Evolutionary conservation across 2,888 invertebrate genomes (phyloP).

Genomic region (Ophion ventricosus): DNA sequence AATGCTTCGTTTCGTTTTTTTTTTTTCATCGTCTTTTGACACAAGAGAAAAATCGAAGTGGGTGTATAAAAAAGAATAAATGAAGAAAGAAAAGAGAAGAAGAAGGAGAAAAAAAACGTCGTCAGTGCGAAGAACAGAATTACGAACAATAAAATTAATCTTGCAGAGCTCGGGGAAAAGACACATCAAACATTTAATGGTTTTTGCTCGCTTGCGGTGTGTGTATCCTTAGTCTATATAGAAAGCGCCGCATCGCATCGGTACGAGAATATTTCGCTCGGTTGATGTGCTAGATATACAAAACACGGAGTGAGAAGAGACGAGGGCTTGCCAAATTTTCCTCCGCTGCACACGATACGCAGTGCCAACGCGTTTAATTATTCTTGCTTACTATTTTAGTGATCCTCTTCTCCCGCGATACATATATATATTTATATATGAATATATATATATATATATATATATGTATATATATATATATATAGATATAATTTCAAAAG

Average conservation of each 20-base stretch:
- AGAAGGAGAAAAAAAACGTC: neutral
- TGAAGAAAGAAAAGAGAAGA: neutral
- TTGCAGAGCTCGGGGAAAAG: conserved; percentile 54
- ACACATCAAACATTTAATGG: conserved; percentile 61
- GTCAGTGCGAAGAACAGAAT: conserved; percentile 31
- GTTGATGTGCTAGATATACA: conserved; percentile 33
- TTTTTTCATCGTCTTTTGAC: neutral
- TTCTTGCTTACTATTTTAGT: conserved; percentile 72
- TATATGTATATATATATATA: neutral
- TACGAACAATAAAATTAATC: conserved; percentile 62
- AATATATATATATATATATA: neutral
- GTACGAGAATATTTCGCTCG: conserved; percentile 59
- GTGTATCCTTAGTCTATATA: no score
- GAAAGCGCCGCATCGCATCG: conserved; percentile 1
- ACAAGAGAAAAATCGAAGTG: conserved; percentile 24
- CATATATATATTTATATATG: neutral
- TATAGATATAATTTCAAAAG: neutral
- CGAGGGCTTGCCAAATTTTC: conserved; percentile 63
- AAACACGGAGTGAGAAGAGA: conserved; percentile 40
- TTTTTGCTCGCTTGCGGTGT: conserved; percentile 45
- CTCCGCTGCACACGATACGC: conserved; percentile 63
- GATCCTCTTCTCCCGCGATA: conserved; percentile 53
- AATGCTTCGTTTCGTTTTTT: conserved; percentile 30
- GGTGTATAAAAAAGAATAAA: conserved; percentile 23
- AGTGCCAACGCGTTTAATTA: conserved; percentile 71